phyloP scores from a whole-genome alignment of 2,113 vertebrate genomes.

The Menura novaehollandiae region DNA sequence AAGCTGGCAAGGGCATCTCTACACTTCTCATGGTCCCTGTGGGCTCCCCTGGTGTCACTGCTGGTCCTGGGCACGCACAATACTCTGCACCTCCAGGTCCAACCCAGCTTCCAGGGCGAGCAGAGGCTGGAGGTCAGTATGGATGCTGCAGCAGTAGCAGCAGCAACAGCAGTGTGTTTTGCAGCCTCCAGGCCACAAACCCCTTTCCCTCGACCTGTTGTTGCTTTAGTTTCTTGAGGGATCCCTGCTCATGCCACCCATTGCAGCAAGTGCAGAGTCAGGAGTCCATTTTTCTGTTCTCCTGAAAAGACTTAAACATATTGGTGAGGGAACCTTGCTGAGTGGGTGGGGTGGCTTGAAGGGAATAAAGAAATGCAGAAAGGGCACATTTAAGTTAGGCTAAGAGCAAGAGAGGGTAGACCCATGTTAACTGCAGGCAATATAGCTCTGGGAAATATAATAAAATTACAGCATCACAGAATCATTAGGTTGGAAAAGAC shows the following conservation, averaged over 20 bases:
- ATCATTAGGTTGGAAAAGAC: background rate
- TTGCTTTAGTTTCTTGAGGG: background rate
- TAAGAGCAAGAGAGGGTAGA: background rate
- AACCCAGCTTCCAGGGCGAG: accelerated
- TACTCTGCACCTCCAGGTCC: background rate
- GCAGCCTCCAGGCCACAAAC: background rate
- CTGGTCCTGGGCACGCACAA: background rate
- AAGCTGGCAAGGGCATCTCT: background rate
- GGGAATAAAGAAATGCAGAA: background rate
- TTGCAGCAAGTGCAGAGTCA: background rate
- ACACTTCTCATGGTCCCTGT: accelerated
- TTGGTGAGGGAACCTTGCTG: background rate
- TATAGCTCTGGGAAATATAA: background rate
- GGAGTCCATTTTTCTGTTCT: background rate
- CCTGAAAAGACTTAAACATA: background rate
- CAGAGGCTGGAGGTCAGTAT: background rate
- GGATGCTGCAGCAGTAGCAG: background rate
- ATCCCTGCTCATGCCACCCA: background rate
- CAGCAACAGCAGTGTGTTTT: background rate
- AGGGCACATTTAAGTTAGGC: background rate
- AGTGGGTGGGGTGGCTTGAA: background rate
- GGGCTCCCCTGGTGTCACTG: background rate
- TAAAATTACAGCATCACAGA: background rate
- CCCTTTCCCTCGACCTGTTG: background rate
- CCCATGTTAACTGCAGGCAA: background rate